These are phyloP conservation scores for Phragmatobia fuliginosa DNA, from an alignment of 2,888 invertebrate genomes.

Conservation along the genomic window DNA sequence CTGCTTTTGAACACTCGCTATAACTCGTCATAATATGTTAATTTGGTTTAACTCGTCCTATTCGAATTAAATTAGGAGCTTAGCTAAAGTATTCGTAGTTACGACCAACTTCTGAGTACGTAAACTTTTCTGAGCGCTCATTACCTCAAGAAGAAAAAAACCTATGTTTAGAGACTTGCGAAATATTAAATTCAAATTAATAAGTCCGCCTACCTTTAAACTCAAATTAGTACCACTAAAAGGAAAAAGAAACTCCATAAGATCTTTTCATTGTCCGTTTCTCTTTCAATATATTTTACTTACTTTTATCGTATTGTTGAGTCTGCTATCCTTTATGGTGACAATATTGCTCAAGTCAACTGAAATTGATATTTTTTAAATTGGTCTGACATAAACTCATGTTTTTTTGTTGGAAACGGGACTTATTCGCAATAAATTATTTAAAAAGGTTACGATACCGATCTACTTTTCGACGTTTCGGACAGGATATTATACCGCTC, in stretches of 20 bases:
- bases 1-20: slow-evolving; percentile 29
- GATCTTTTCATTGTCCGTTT: neutral
- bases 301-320: no score
- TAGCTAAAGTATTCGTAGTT: slow-evolving; percentile 11
- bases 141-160: neutral
- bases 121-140: neutral
- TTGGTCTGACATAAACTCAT: no score
- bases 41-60: slow-evolving; percentile 29
- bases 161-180: neutral
- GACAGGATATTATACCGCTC: no score
- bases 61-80: slow-evolving; percentile 12
- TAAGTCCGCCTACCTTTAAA: no score
- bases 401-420: no score
- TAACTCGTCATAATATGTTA: slow-evolving; percentile 29
- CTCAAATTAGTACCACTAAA: neutral
- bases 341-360: no score
- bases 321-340: neutral
- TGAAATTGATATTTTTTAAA: no score
- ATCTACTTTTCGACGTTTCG: no score
- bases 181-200: no score
- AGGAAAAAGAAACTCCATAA: neutral
- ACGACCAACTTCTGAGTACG: slow-evolving; percentile 10
- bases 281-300: neutral
- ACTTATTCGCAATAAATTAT: no score
- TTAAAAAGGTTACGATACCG: no score